Evolutionary conservation across 2,113 vertebrate species (phyloP), one percentile per base, ranked within the genome.

Genomic region (Poecilia latipinna): DNA sequence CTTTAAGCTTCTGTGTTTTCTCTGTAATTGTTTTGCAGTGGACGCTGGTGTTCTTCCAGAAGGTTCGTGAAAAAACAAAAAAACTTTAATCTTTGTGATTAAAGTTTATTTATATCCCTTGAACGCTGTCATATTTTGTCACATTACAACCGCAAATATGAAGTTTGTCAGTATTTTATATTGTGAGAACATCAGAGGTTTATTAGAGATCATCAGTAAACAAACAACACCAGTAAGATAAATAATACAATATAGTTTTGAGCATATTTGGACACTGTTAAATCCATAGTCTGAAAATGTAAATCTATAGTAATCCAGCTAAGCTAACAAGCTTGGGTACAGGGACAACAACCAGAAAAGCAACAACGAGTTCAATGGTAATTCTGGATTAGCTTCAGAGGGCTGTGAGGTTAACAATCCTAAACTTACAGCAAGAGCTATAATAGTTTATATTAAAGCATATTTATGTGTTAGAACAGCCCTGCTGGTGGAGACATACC

Each of bases 1-100:
- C 74, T 72, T 63, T 48, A 26, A 74, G 54, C 28, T 26, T 68
- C 67, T 29, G 51, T 74, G 70, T 78, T 84, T 81, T 35, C 65
- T 61, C 72, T 37, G 67, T 2, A 63, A 61, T 70, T 64, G 61
- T 76, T 79, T 63, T 77, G 71, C 73, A 13, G 61, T 68, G 74
- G 64, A 44, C 33, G 54, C 31, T 57, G 44, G 24, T 44, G 24
- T 1, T 79, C 12, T n/a, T 42, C 68, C 8, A 19, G 39, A 61
- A 3, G 73, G 51, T 63, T 2, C 35, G 63, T 29, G 13, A 65
- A 73, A 65, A 62, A 35, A 22, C 44, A 29, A 29, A 19, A 7
- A 54, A 19, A 7, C 19, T n/a, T 22, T 13, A 12, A 13, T 42
- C 12, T 42, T 54, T 3, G 22, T 54, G 24, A 54, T 29, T 29